Base-by-base conservation (phyloP, 2,888 invertebrate genomes). In the Orthosia cruda region DNA sequence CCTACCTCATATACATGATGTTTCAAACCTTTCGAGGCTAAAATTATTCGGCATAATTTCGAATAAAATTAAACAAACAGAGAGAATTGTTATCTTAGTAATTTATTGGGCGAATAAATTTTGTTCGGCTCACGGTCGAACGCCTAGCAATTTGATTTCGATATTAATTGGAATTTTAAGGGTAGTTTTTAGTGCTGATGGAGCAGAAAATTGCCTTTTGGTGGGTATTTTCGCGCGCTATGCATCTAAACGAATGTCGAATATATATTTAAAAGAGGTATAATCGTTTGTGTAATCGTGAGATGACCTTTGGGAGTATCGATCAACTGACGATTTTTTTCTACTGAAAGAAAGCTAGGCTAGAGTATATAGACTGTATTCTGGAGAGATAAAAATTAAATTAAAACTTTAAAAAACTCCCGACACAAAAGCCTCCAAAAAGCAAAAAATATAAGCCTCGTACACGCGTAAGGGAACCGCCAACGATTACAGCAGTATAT, bases 91-190 rank as follows among this genome's bases (percentile, higher is more conserved):
- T 91, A 91, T 89, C 89, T 74, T 69, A 71, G 83, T 91, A 89
- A 90, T 91, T 91, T 91, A 91, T 89, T 84, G 84, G 80, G 47
- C 71, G 88, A 87, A 91, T 91, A 90, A 91, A 91, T 91, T 90
- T 86, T 80, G 86, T 87, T 88, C 86, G 84, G 85, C 87, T 68
- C 83, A 84, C 74, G 61, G 66, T 75, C 69, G 77, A 80, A 78
- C 77, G 75, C 88, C 69, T 82, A 69, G 71, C 86, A 78, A 84
- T 80, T 83, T 80, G 66, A 81, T 81, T 74, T 62, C 71, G 71
- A 68, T 79, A 81, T 77, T 83, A 80, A 88, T 86, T 83, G 79
- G 69, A 70, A 68, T 81, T 77, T 75, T 64, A 68, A 71, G 62
- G 71, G 70, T 67, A 64, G 68, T 74, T 73, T 77, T 74, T 72